Percentiles rank a stretch among this genome's conserved stretches.
Conservation (phyloP, 2,888 invertebrate genomes). For the Rhagonycha lutea region DNA sequence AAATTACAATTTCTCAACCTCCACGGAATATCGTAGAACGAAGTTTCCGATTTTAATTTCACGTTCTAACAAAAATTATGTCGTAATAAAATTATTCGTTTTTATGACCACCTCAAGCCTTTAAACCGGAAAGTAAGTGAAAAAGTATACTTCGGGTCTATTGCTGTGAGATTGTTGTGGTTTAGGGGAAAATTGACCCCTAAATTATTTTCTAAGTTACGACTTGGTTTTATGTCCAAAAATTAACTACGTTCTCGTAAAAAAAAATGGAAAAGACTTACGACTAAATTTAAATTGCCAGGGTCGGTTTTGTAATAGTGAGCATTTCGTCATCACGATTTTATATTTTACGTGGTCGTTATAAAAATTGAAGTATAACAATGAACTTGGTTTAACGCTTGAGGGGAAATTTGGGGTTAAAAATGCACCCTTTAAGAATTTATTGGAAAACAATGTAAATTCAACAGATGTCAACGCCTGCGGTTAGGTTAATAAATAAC, state of each 20-base stretch:
- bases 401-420: neutral
- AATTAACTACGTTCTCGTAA: neutral
- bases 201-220: neutral
- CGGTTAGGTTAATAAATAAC: constrained; percentile 27
- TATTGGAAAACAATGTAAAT: constrained; percentile 20
- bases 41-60: neutral
- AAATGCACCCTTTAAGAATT: neutral
- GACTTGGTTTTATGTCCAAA: neutral
- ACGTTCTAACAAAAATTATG: neutral
- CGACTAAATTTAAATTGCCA: neutral
- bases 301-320: neutral
- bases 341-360: neutral
- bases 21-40: neutral
- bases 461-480: constrained; percentile 26
- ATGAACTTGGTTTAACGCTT: neutral
- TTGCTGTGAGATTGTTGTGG: neutral
- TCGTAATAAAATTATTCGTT: neutral
- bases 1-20: neutral
- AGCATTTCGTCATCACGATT: neutral
- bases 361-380: neutral
- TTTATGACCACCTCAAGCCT: neutral
- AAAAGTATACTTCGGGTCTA: neutral
- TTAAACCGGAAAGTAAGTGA: neutral
- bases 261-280: neutral
- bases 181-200: neutral